A percentile compares a stretch with the other conserved stretches of the same genome.
Evolutionary conservation across 2,888 invertebrate species (phyloP).

Genomic region (Volucella bombylans): DNA sequence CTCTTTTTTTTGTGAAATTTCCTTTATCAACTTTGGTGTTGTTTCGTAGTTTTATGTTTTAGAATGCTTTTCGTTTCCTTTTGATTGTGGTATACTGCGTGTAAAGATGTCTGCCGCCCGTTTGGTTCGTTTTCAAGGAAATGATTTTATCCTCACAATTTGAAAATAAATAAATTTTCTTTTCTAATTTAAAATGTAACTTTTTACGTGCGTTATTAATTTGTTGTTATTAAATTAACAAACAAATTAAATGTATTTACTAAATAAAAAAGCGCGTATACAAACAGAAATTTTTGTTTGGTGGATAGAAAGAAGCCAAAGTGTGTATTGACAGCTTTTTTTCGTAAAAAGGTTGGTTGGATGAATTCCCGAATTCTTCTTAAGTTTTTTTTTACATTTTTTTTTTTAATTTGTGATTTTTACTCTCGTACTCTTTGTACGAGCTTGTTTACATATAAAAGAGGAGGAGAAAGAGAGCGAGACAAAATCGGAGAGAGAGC

Average conservation of each 20-base stretch:
- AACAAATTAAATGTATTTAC: conserved; percentile 70
- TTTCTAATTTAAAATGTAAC: conserved; percentile 39
- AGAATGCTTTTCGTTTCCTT: conserved; percentile 63
- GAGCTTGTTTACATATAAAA: conserved; percentile 24
- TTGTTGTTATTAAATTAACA: conserved; percentile 51
- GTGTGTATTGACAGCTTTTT: conserved; percentile 82
- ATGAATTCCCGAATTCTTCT: conserved; percentile 57
- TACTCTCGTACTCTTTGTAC: conserved; percentile 47
- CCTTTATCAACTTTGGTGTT: conserved; percentile 30
- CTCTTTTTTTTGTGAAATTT: conserved; percentile 43
- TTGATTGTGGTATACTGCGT: conserved; percentile 53
- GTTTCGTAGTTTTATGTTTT: conserved; percentile 68
- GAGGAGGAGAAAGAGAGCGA: conserved; percentile 35
- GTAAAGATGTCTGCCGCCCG: conserved; percentile 74
- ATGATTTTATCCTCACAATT: conserved; percentile 55
- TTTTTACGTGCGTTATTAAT: conserved; percentile 62
- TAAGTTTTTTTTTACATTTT: conserved; percentile 36
- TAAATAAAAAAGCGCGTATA: conserved; percentile 74
- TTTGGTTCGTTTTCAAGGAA: conserved; percentile 43
- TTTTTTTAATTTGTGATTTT: conserved; percentile 46
- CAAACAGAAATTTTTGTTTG: conserved; percentile 75
- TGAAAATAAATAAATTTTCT: conserved; percentile 14
- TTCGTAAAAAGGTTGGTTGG: conserved; percentile 75
- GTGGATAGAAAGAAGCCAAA: conserved; percentile 83
- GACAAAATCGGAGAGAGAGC: conserved; percentile 11